These are phyloP conservation scores for Danio aesculapii DNA, from an alignment of 2,797 vertebrate genomes.

Conservation along the genomic window DNA sequence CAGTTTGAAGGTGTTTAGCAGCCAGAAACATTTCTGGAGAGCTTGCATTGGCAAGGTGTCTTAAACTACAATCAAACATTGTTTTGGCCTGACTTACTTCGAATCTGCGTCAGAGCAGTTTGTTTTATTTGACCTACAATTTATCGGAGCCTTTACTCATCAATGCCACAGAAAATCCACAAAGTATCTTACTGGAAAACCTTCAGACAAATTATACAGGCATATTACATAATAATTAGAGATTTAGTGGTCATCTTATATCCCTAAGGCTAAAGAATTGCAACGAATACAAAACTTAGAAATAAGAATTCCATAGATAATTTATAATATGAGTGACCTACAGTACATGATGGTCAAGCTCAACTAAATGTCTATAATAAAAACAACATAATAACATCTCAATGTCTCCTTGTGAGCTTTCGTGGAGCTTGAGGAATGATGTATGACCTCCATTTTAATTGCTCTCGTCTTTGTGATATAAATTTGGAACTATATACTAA, in stretches of 20 bases:
- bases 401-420: conserved; percentile 12
- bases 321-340: conserved; percentile 21
- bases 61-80: too few species aligned
- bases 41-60: too few species aligned
- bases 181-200: neutral
- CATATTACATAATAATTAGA: neutral
- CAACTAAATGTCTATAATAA: conserved; percentile 43
- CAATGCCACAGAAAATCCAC: neutral
- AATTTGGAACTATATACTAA: conserved; percentile 69
- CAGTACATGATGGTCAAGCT: conserved; percentile 16
- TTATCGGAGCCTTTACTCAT: too few species aligned
- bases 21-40: too few species aligned
- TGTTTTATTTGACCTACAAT: too few species aligned
- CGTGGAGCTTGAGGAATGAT: conserved; percentile 61
- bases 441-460: conserved; percentile 72
- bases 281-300: conserved; percentile 10
- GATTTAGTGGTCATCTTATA: neutral
- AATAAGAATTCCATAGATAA: neutral
- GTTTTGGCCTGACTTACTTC: too few species aligned
- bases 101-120: too few species aligned
- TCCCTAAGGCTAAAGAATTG: neutral
- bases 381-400: conserved; percentile 41
- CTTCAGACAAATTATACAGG: neutral
- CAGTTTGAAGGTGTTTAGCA: too few species aligned
- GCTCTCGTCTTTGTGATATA: conserved; percentile 75